A percentile compares a stretch with the other conserved stretches of the same genome.
Conservation (phyloP, 2,797 vertebrate genomes). For the Enteromius fasciolatus region DNA sequence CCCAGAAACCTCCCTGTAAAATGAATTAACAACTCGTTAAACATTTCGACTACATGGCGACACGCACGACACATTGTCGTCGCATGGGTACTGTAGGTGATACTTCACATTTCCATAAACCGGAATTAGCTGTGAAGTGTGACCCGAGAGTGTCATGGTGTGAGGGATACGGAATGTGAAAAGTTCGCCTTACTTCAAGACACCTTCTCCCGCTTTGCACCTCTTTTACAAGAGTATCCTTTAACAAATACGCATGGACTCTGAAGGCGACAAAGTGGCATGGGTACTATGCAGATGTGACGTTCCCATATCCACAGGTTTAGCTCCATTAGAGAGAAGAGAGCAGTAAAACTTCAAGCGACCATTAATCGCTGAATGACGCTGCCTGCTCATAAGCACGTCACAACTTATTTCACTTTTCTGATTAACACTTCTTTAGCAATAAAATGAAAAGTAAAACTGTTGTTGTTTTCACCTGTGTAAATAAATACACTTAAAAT, state of each 20-base stretch:
- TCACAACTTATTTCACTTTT: background rate
- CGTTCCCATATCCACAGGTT: conserved; percentile 62
- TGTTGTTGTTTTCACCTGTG: background rate
- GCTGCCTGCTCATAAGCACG: background rate
- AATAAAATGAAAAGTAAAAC: background rate
- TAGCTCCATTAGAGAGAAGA: conserved; percentile 18
- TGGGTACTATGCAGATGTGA: conserved; percentile 47
- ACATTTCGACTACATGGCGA: conserved; percentile 61
- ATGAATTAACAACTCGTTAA: conserved; percentile 58
- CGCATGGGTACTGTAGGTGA: conserved; percentile 63
- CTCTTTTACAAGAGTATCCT: conserved; percentile 82
- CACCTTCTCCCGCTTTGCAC: conserved; percentile 81
- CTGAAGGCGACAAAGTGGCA: conserved; percentile 67
- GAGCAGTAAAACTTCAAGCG: conserved; percentile 21
- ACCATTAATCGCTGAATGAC: conserved; percentile 6
- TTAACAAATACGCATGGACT: conserved; percentile 67
- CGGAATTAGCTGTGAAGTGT: conserved; percentile 86
- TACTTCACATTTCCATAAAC: conserved; percentile 74
- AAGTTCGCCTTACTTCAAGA: conserved; percentile 71
- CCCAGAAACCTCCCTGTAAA: conserved; percentile 32
- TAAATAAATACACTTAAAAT: background rate
- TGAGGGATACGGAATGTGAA: conserved; percentile 74
- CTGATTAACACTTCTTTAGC: background rate
- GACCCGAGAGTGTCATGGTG: conserved; percentile 81
- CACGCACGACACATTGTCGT: conserved; percentile 46